phyloP scores from a whole-genome alignment of 2,113 vertebrate genomes.

The Dicrurus megarhynchus region DNA sequence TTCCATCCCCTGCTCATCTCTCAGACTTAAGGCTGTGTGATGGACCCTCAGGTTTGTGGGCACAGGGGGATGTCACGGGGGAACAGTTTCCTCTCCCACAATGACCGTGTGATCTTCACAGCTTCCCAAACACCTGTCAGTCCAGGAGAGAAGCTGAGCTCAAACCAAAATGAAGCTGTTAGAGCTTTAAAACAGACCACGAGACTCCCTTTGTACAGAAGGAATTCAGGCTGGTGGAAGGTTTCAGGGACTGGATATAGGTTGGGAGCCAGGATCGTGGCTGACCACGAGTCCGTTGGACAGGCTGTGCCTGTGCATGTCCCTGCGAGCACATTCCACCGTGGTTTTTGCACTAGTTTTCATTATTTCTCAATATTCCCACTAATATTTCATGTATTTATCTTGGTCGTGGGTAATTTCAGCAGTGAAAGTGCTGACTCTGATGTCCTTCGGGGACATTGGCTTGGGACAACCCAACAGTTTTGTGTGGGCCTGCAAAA shows the following conservation, averaged over 20 bases:
- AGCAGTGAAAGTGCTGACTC: slow-evolving; percentile 24
- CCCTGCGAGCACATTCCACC: background rate
- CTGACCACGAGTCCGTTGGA: background rate
- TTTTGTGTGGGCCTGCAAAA: background rate
- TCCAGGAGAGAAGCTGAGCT: background rate
- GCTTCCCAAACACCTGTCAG: background rate
- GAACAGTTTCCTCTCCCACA: background rate
- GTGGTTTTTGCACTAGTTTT: background rate
- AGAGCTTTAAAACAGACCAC: background rate
- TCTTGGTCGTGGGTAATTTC: background rate
- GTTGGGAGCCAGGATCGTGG: background rate
- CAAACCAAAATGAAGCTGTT: background rate
- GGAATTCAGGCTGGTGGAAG: background rate
- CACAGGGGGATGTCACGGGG: rapidly evolving
- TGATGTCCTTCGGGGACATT: background rate
- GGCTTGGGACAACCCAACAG: background rate
- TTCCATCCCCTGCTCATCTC: background rate
- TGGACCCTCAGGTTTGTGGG: background rate
- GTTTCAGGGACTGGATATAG: background rate
- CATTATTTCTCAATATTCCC: slow-evolving; percentile 12
- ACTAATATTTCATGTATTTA: slow-evolving; percentile 22
- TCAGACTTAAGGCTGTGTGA: background rate
- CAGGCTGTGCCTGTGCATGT: background rate
- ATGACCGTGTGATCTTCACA: rapidly evolving
- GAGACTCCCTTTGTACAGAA: background rate